A percentile compares a stretch with the other conserved stretches of the same genome.
These are phyloP conservation scores for Rhopalosiphum padi DNA, from an alignment of 1,140 invertebrate species.

Conservation along the genomic window DNA sequence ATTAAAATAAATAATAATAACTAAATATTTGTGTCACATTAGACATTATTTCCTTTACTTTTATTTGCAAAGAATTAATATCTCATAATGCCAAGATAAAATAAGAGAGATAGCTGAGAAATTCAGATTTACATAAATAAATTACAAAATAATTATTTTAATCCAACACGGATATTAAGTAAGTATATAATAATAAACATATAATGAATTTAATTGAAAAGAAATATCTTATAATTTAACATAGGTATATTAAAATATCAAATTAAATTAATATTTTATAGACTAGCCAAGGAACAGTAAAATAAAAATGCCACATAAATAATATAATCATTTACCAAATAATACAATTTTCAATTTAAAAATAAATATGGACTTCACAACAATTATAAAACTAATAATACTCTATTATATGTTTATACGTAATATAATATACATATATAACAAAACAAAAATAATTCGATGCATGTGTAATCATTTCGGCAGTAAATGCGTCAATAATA, in stretches of 20 bases:
- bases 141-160: neutral
- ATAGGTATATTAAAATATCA: neutral
- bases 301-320: neutral
- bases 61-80: neutral
- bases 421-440: neutral
- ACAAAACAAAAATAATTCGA: neutral
- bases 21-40: neutral
- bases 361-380: neutral
- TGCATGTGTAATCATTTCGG: neutral
- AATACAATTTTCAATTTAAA: neutral
- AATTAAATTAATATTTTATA: neutral
- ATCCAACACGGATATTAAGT: neutral
- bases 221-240: neutral
- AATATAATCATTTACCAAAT: neutral
- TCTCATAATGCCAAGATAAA: neutral
- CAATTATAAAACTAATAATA: neutral
- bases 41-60: neutral
- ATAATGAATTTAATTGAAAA: neutral
- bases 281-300: neutral
- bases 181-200: neutral
- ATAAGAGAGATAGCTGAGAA: neutral
- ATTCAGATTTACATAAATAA: neutral
- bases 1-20: neutral
- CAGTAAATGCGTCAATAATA: neutral
- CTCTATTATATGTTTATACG: no score